Evolutionary conservation across 2,797 vertebrate species (phyloP), one percentile per base, ranked within the genome.

Genomic region (Rhinella marina): DNA sequence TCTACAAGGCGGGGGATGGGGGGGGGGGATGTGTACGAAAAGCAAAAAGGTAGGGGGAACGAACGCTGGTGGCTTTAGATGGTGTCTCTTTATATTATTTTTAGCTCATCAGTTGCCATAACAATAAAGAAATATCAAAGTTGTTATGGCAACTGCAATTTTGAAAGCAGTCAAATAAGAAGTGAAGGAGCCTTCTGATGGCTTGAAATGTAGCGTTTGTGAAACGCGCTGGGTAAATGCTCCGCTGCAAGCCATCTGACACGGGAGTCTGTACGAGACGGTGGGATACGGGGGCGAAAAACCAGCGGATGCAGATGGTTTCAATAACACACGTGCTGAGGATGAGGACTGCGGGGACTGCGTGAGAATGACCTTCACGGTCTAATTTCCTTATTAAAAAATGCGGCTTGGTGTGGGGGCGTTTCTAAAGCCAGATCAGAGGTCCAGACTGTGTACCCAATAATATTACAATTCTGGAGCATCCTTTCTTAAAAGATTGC

Each of bases 111-210:
- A 90, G 90, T 88, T 90, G 87, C 90, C 80, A 88, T 95, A 95
- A 95, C 95, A 95, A 94, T 93, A 93, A 92, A 94, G 93, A 94
- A 95, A 94, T 95, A 93, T 92, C 91, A 95, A 95, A 95, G 95
- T 95, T 95, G 95, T 96, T 96, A 95, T 95, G 93, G 95, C 94
- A 96, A 96, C 95, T 92, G 90, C 93, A 93, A 94, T 93, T 94
- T 95, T 93, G 84, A 95, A 94, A 94, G 91, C 92, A 93, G 93
- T 93, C 93, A 94, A 94, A 93, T 95, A 92, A 91, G 94, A 93
- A 94, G 93, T 94, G 94, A 95, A 94, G 92, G 95, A 94, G 93
- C 90, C 90, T 94, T 93, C 91, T 91, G 90, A 93, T 81, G 68
- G 78, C 68, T 94, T 93, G 91, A 93, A 95, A 94, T 92, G 81